phyloP scores from a whole-genome alignment of 2,888 invertebrate species.

The Malthinus flaveolus region DNA sequence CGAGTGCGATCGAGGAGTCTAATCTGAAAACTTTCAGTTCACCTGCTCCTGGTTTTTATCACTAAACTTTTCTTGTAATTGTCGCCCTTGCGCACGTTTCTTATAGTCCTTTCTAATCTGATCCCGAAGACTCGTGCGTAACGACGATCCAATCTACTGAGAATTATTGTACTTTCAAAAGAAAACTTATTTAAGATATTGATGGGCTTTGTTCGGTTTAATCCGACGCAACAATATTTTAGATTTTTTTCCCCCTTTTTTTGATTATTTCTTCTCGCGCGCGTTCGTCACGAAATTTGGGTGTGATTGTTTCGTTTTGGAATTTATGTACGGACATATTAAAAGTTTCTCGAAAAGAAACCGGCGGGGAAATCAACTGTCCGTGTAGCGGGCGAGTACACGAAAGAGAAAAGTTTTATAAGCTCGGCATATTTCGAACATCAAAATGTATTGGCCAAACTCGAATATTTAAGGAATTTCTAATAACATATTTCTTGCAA shows the following conservation, averaged over 20 bases:
- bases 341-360: neutral
- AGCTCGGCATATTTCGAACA: constrained; percentile 11
- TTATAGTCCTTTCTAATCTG: constrained; percentile 24
- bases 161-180: constrained; percentile 23
- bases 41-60: constrained; percentile 34
- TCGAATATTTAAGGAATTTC: constrained; percentile 29
- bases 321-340: neutral
- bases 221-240: constrained; percentile 10
- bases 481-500: constrained; percentile 29
- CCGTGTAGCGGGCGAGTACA: neutral
- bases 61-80: constrained; percentile 35
- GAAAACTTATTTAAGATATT: constrained; percentile 24
- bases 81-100: constrained; percentile 26
- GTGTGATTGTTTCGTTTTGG: neutral
- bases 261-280: neutral
- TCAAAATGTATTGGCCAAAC: constrained; percentile 19
- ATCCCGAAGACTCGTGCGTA: constrained; percentile 20
- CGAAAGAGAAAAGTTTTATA: constrained; percentile 9
- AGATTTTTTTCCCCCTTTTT: neutral
- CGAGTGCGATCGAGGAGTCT: constrained; percentile 32
- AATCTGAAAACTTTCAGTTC: constrained; percentile 33
- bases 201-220: constrained; percentile 22
- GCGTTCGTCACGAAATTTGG: neutral
- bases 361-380: constrained; percentile 7
- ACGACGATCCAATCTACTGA: constrained; percentile 18